These are phyloP conservation scores for Gobio gobio DNA, from an alignment of 2,113 vertebrate genomes.

Conservation along the genomic window DNA sequence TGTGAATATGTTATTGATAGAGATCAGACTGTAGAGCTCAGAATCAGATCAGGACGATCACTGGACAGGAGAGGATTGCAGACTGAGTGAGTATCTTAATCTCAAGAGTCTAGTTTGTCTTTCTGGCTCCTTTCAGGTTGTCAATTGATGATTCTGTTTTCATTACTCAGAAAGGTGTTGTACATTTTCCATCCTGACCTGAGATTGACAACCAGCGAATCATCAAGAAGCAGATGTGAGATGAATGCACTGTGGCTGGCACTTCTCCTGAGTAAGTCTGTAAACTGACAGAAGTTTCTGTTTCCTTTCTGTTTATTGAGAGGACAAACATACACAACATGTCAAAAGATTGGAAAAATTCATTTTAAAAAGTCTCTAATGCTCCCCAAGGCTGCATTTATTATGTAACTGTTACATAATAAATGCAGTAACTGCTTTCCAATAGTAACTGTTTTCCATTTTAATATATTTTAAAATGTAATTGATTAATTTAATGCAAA, in stretches of 20 bases:
- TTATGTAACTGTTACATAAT: no score
- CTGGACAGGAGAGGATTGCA: not conserved
- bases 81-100: not conserved
- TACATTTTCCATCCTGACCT: not conserved
- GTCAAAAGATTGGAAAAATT: no score
- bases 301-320: not conserved
- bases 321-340: no score
- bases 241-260: not conserved
- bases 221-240: not conserved
- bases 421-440: no score
- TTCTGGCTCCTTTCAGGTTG: not conserved
- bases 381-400: no score
- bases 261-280: constrained; percentile 8
- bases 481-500: no score
- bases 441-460: no score
- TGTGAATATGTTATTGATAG: not conserved
- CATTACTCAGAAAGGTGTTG: not conserved
- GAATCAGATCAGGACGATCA: not conserved
- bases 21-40: not conserved
- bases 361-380: no score
- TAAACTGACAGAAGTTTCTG: not conserved
- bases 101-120: not conserved
- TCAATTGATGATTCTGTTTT: not conserved
- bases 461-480: no score
- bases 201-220: not conserved